Conservation (phyloP, 2,113 vertebrate genomes). For the Callipepla squamata region DNA sequence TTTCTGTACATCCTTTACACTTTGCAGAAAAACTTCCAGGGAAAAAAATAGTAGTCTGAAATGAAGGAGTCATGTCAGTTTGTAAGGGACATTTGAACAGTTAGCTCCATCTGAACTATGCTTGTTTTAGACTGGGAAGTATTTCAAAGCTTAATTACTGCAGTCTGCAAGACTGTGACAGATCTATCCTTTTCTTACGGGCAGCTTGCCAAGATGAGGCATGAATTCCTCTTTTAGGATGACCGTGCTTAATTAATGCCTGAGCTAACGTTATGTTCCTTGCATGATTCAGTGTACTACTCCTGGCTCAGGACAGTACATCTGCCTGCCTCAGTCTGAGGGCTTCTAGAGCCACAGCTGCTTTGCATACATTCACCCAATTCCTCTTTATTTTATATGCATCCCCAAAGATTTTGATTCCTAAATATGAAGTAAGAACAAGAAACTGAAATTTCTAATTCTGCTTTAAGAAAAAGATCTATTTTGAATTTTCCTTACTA, state of each 20-base stretch:
- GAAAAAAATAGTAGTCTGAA: slow-evolving; percentile 30
- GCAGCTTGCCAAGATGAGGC: slow-evolving; percentile 71
- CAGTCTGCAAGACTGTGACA: slow-evolving; percentile 72
- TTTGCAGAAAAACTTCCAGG: slow-evolving; percentile 14
- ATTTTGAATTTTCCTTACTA: not conserved
- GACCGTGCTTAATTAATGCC: slow-evolving; percentile 73
- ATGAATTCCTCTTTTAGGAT: slow-evolving; percentile 50
- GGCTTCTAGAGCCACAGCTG: slow-evolving; percentile 18
- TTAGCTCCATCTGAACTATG: slow-evolving; percentile 67
- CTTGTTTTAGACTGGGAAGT: slow-evolving; percentile 64
- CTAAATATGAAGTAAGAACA: not conserved
- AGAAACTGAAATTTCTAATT: not conserved
- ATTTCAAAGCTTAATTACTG: slow-evolving; percentile 79
- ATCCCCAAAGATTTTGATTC: not conserved
- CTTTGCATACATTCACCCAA: not conserved
- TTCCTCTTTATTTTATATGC: not conserved
- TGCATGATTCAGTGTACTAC: slow-evolving; percentile 33
- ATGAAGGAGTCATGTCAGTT: slow-evolving; percentile 45
- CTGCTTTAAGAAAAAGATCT: not conserved
- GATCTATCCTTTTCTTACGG: slow-evolving; percentile 63
- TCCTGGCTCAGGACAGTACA: slow-evolving; percentile 18
- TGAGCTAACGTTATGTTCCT: slow-evolving; percentile 64
- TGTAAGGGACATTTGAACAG: slow-evolving; percentile 64
- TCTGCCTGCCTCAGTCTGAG: not conserved
- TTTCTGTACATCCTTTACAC: slow-evolving; percentile 2